Conservation (phyloP, 1,140 invertebrate genomes). For the Drosophila navojoa region DNA sequence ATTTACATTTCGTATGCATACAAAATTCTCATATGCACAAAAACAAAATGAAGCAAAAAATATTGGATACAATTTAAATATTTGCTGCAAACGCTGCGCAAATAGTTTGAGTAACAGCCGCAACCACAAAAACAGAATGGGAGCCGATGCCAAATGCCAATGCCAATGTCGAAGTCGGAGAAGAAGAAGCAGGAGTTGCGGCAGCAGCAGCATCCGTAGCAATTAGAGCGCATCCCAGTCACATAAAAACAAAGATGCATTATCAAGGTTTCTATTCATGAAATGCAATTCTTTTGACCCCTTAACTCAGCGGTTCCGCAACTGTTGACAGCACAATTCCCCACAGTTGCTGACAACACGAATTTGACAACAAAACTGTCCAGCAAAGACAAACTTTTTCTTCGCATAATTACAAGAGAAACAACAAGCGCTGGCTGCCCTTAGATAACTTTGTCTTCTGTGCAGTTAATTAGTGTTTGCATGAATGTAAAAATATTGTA, state of each 20-base stretch:
- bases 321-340: slow-evolving; percentile 2
- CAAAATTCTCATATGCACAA: slow-evolving; percentile 22
- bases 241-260: slow-evolving; percentile 16
- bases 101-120: background rate
- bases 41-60: background rate
- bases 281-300: slow-evolving; percentile 25
- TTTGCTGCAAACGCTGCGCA: background rate
- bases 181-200: no score
- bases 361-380: background rate
- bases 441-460: background rate
- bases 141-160: no score
- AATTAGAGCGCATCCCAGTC: slow-evolving; percentile 37
- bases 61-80: background rate
- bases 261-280: slow-evolving; percentile 39
- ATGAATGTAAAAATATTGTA: no score
- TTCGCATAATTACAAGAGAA: background rate
- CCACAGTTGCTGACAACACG: background rate
- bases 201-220: background rate
- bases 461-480: background rate
- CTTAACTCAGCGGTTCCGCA: background rate
- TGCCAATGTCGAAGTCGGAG: background rate
- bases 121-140: slow-evolving; percentile 6
- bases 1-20: slow-evolving; percentile 31
- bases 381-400: background rate
- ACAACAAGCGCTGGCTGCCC: background rate